Evolutionary conservation across 2,888 invertebrate species (phyloP), one percentile per base, ranked within the genome.

Genomic region (Strigamia maritima): DNA sequence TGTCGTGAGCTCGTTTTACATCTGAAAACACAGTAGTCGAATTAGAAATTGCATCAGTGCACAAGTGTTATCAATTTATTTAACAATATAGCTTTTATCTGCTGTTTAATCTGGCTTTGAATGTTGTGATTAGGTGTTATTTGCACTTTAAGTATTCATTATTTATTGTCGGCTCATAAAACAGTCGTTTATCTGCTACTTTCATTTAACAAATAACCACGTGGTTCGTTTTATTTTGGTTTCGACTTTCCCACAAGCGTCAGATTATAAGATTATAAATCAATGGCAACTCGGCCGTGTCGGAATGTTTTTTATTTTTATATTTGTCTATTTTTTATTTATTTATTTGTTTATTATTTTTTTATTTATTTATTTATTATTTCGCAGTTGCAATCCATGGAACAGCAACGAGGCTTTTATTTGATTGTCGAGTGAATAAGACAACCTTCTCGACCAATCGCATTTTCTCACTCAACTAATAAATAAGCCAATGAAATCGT

Each of bases 401-500:
- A 70, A n/a, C 26, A 26, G 12, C 2, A 14, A 4, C 26, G 8
- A 70, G 26, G 14, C 28, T 70, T 70, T 70, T 70, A 70, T 70
- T 70, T 70, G 70, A 70, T 70, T 70, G 70, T 70, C 70, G 28
- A 70, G 70, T 70, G 70, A 70, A 70, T 70, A 28, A 70, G 78
- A 38, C 38, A 35, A 31, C 24, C 24, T 35, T 65, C 40, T 35
- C 31, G 54, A 31, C 79, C 79, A 79, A 79, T 79, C 75, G 76
- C 19, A 76, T 60, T 54, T 31, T 74, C 76, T 54, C 80, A 80
- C 76, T 80, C 76, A 79, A 76, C 78, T 79, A 79, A n/a, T n/a
- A n/a, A 80, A 80, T 80, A 80, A 80, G 75, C 80, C 80, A 80
- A 80, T 80, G 44, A 35, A 79, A 80, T 78, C 44, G 65, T 79